Conservation (phyloP, 2,113 vertebrate genomes). For the Rynchops niger region DNA sequence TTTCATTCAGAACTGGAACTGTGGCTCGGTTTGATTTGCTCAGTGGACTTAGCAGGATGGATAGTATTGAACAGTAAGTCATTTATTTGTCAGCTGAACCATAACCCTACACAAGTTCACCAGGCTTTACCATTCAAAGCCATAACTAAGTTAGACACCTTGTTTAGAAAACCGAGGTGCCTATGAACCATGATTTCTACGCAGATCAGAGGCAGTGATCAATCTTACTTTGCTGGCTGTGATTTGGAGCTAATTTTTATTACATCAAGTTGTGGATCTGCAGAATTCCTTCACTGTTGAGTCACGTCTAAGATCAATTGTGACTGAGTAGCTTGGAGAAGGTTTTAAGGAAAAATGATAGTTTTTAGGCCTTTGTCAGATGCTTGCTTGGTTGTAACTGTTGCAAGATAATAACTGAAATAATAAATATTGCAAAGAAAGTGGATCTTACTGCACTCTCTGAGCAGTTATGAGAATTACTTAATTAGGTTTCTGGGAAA, state of each 20-base stretch:
- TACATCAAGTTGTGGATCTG: background rate
- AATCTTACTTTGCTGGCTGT: background rate
- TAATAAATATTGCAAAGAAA: slow-evolving; percentile 14
- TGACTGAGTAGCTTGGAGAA: background rate
- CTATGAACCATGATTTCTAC: background rate
- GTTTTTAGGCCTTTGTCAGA: background rate
- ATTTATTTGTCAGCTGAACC: background rate
- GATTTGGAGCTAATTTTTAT: background rate
- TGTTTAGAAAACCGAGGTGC: background rate
- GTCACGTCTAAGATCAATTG: background rate
- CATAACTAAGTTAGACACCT: fast-evolving
- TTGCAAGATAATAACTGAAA: background rate
- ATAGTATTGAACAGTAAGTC: fast-evolving
- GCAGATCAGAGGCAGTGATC: background rate
- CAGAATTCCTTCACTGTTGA: background rate
- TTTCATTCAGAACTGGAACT: background rate
- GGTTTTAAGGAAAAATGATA: background rate
- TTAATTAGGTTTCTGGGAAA: background rate
- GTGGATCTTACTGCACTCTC: background rate
- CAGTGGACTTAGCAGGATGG: background rate
- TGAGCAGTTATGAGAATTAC: background rate
- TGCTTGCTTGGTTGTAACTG: background rate
- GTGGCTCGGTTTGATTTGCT: background rate
- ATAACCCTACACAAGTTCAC: background rate
- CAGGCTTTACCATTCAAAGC: background rate